Conservation (phyloP, 2,113 vertebrate genomes). For the Phocoena phocoena region DNA sequence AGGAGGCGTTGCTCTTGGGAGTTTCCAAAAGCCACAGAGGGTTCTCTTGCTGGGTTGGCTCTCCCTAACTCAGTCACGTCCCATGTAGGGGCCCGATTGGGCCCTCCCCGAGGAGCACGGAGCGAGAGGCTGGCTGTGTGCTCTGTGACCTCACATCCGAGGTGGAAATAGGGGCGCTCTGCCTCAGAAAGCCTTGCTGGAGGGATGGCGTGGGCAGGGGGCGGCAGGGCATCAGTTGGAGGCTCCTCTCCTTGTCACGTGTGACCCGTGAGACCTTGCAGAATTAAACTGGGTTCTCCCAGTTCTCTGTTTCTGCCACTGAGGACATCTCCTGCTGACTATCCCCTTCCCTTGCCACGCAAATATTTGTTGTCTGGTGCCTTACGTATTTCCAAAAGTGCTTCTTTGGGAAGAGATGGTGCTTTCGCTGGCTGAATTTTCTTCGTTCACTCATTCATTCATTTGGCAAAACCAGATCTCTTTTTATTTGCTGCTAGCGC, state of each 20-base stretch:
- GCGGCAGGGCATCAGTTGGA: neutral
- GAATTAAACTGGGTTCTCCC: neutral
- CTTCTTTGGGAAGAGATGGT: neutral
- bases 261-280: neutral
- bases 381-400: neutral
- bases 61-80: neutral
- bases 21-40: neutral
- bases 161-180: neutral
- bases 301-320: slow-evolving; percentile 12
- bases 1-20: neutral
- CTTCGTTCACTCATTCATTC: neutral
- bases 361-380: slow-evolving; percentile 14
- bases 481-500: slow-evolving; percentile 29
- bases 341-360: neutral
- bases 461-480: slow-evolving; percentile 1
- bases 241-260: neutral
- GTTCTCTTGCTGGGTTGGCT: neutral
- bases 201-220: neutral
- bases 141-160: too few relatives aligned
- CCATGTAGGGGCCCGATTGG: neutral
- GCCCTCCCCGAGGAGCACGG: neutral
- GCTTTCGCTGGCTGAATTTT: slow-evolving; percentile 16
- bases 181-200: neutral
- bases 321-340: neutral
- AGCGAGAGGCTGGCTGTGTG: neutral